Percentiles rank a stretch among this genome's conserved stretches.
phyloP scores from a whole-genome alignment of 2,797 vertebrate genomes.

The Gymnoscopelus braueri region DNA sequence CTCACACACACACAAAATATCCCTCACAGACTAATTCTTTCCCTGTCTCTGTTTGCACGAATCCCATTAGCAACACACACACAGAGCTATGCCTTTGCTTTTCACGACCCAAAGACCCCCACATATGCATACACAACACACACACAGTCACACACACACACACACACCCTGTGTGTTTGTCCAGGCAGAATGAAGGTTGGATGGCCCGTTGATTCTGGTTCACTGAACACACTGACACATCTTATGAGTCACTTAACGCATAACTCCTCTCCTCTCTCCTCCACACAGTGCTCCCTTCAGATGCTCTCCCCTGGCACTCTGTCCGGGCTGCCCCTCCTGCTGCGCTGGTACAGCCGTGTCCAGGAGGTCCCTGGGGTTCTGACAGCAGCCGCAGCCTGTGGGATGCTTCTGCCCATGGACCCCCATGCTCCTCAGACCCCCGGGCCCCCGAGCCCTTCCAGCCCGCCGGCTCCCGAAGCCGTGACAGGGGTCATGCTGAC shows the following conservation, averaged over 20 bases:
- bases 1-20: too few relatives aligned
- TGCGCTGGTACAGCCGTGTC: constrained; percentile 88
- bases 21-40: too few relatives aligned
- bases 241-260: constrained; percentile 57
- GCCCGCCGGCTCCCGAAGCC: constrained; percentile 22
- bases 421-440: constrained; percentile 48
- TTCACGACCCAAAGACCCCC: too few relatives aligned
- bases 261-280: constrained; percentile 32
- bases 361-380: constrained; percentile 89
- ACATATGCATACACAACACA: too few relatives aligned
- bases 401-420: constrained; percentile 77
- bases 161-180: constrained; percentile 18
- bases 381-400: constrained; percentile 83
- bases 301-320: constrained; percentile 65
- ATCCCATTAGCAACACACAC: too few relatives aligned
- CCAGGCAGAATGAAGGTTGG: constrained; percentile 45
- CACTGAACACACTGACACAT: constrained; percentile 43
- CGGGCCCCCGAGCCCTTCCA: not conserved
- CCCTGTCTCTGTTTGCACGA: too few relatives aligned
- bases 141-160: too few relatives aligned
- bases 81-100: too few relatives aligned
- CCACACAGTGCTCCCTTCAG: constrained; percentile 81
- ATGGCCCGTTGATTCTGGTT: constrained; percentile 20
- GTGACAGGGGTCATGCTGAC: too few relatives aligned
- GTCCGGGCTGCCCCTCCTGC: constrained; percentile 84